These are phyloP conservation scores for Caerostris darwini DNA, from an alignment of 1,140 invertebrate species.

Conservation along the genomic window DNA sequence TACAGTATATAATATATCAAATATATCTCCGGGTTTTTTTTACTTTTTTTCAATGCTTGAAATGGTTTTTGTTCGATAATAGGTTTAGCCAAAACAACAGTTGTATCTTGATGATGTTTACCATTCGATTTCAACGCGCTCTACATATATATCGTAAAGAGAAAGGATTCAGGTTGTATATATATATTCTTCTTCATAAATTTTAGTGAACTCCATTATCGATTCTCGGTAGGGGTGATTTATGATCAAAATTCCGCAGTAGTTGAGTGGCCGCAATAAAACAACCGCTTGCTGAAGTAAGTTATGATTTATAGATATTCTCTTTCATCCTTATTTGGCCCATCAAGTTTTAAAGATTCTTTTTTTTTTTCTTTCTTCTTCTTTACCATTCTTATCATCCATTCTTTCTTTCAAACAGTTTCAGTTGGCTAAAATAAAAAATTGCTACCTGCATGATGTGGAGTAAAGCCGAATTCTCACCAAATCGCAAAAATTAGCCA, in stretches of 20 bases:
- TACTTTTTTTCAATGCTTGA: neutral
- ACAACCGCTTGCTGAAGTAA: neutral
- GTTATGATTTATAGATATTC: constrained; percentile 36
- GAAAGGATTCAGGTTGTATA: neutral
- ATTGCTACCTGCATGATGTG: neutral
- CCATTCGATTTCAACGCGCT: neutral
- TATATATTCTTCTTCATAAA: constrained; percentile 7
- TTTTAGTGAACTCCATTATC: neutral
- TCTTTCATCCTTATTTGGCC: constrained; percentile 1
- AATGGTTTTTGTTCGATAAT: neutral
- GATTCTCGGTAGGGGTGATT: neutral
- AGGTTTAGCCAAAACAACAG: neutral
- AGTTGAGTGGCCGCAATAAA: constrained; percentile 19
- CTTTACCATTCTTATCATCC: neutral
- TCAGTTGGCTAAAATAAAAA: neutral
- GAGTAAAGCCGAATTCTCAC: neutral
- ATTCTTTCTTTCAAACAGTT: neutral
- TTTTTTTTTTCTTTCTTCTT: neutral
- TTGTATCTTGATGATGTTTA: neutral
- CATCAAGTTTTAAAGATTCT: neutral
- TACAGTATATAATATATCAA: neutral
- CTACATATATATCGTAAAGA: neutral
- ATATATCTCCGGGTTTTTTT: neutral
- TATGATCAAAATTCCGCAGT: constrained; percentile 38
- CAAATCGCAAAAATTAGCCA: no score